Evolutionary conservation across 1,140 invertebrate species (phyloP).

Genomic region (Apis dorsata): DNA sequence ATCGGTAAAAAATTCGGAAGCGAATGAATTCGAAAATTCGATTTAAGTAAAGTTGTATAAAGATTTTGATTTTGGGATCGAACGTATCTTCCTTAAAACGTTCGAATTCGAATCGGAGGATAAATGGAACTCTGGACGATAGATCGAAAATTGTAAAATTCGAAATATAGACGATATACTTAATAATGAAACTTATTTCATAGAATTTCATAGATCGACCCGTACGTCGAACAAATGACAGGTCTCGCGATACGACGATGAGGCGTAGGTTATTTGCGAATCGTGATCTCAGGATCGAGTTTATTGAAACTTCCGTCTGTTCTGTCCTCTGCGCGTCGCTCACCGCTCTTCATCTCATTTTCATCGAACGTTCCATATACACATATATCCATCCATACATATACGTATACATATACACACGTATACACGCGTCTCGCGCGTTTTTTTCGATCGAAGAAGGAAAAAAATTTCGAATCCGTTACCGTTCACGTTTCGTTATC

Average conservation of each 20-base stretch:
- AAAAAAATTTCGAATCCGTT: background rate
- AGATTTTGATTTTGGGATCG: background rate
- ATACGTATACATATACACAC: too few relatives aligned
- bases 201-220: background rate
- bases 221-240: background rate
- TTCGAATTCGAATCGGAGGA: too few relatives aligned
- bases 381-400: too few relatives aligned
- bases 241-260: background rate
- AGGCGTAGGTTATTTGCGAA: conserved; percentile 7
- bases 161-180: too few relatives aligned
- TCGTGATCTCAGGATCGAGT: conserved; percentile 20
- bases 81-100: too few relatives aligned
- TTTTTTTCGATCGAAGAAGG: background rate
- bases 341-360: too few relatives aligned
- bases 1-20: background rate
- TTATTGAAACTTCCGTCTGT: conserved; percentile 18
- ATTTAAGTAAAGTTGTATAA: background rate
- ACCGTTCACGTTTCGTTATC: too few relatives aligned
- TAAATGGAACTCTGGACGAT: too few relatives aligned
- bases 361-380: too few relatives aligned
- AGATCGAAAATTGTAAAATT: too few relatives aligned
- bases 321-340: too few relatives aligned
- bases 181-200: background rate
- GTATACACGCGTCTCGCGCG: too few relatives aligned
- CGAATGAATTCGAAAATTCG: background rate